Evolutionary conservation across 2,797 vertebrate species (phyloP), one percentile per base, ranked within the genome.

Genomic region (Pangasius larnaudii): DNA sequence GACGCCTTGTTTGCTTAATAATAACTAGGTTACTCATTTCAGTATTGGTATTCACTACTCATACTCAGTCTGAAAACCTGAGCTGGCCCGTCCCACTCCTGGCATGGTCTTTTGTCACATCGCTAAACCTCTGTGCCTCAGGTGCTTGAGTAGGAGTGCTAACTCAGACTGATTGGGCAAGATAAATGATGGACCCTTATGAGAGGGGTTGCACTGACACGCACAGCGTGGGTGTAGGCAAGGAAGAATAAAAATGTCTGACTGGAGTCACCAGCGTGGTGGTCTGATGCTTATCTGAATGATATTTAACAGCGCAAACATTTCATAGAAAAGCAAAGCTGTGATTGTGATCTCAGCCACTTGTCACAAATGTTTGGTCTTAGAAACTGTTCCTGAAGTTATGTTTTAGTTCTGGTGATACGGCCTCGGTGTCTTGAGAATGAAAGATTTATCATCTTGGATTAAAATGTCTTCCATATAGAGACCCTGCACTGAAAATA

Each of bases 101-200:
- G 53, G 0, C 5, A 5, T 11, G 11, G 51, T 65, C 56, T 87
- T 79, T 80, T 84, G 51, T 61, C 85, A 82, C 58, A n/a, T 67
- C 36, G 39, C 84, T 87, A 69, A 36, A 85, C 87, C 56, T 69
- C 33, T 80, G 30, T 30, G 27, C 87, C 79, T 86, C 56, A 88
- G 90, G 86, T 90, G 72, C 61, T 89, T 65, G 89, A 84, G 89
- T 91, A 77, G 89, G 91, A 67, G 87, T 71, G 79, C 85, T 84
- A 79, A 13, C 36, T 61, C 22, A 22, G 63, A 71, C 80, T 58
- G 77, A 89, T 85, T 61, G 67, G 67, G 51, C 22, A 36, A 74
- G 88, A 88, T 81, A 61, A 49, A 53, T n/a, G 22, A 65, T 27
- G 19, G 79, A 81, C 84, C 84, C 84, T 65, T 69, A 85, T 81